Evolutionary conservation across 2,797 vertebrate species (phyloP).

Genomic region (Acanthopagrus latus): DNA sequence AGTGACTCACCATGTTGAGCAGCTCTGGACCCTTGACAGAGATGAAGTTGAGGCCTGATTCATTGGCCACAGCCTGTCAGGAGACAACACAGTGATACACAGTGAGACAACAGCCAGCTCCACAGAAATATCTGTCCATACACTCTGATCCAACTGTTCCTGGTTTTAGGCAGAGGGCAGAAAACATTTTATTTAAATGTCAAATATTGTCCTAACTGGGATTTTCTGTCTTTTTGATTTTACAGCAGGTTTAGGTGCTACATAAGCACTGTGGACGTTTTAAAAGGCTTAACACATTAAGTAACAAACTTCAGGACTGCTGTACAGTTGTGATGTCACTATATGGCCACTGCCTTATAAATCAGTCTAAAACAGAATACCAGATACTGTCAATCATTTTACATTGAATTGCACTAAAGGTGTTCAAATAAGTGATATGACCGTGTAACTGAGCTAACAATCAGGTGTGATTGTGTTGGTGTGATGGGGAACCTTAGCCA

Average conservation of each 20-base stretch:
- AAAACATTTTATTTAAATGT: not conserved
- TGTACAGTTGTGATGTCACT: too few relatives aligned
- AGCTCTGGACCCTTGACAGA: constrained; percentile 98
- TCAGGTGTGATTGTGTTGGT: not conserved
- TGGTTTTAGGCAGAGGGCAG: not conserved
- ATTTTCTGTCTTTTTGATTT: too few relatives aligned
- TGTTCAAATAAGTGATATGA: not conserved
- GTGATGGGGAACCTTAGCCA: constrained; percentile 90
- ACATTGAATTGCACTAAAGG: not conserved
- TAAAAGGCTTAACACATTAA: too few relatives aligned
- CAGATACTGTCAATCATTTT: not conserved
- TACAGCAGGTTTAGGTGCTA: too few relatives aligned
- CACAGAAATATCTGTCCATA: not conserved
- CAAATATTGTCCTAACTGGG: too few relatives aligned
- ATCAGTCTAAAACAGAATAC: not conserved
- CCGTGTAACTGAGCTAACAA: not conserved
- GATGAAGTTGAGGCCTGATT: constrained; percentile 98
- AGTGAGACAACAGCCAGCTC: not conserved
- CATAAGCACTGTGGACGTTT: too few relatives aligned
- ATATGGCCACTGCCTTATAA: too few relatives aligned
- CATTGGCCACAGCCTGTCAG: constrained; percentile 94
- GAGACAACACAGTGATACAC: constrained; percentile 30
- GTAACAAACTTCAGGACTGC: too few relatives aligned
- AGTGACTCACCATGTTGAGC: constrained; percentile 94
- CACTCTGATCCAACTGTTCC: not conserved